phyloP scores from a whole-genome alignment of 2,113 vertebrate genomes.

The Nycticorax nycticorax region DNA sequence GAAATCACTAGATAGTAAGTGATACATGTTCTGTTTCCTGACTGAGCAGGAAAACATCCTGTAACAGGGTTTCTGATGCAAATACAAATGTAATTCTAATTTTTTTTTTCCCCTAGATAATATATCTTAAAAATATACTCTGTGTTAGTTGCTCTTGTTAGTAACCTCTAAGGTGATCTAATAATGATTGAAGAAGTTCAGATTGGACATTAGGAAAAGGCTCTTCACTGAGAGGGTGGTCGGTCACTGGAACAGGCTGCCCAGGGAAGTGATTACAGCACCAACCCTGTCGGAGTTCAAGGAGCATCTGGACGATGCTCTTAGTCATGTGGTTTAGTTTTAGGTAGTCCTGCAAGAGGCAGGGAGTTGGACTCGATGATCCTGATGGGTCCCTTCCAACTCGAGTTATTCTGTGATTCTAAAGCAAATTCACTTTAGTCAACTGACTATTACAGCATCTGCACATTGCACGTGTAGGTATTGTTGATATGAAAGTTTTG shows the following conservation, averaged over 20 bases:
- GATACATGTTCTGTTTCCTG: background rate
- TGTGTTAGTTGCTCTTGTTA: background rate
- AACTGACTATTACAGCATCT: background rate
- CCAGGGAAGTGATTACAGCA: background rate
- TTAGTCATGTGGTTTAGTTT: background rate
- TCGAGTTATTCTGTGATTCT: background rate
- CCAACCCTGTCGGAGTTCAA: background rate
- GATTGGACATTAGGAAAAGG: background rate
- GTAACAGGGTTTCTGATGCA: background rate
- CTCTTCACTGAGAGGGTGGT: background rate
- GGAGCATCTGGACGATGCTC: background rate
- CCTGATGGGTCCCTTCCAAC: background rate
- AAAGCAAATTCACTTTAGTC: background rate
- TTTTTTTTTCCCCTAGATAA: background rate
- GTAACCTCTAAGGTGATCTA: background rate
- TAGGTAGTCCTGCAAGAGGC: background rate
- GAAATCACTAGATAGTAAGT: background rate
- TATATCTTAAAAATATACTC: background rate
- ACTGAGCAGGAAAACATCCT: background rate
- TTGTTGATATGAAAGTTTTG: background rate
- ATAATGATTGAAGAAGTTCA: background rate
- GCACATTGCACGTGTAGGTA: background rate
- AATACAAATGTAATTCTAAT: background rate
- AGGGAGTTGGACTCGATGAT: background rate
- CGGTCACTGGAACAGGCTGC: background rate